Evolutionary conservation across 2,113 vertebrate species (phyloP), one percentile per base, ranked within the genome.

Genomic region (Oncorhynchus clarkii): DNA sequence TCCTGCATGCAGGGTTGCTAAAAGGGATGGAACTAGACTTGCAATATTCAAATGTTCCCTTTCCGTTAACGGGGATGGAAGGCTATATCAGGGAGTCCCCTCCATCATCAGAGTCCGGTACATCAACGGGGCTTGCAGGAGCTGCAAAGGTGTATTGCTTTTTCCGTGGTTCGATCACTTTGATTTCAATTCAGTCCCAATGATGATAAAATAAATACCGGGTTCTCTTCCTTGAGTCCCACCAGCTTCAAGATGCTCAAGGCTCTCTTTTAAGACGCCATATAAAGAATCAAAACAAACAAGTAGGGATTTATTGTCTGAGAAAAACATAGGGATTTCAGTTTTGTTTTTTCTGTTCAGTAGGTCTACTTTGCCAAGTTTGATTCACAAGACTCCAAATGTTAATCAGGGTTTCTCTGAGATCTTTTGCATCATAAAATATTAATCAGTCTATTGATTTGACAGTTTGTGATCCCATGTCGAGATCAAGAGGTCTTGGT

Each of bases 1-100:
- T 94, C 95, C 95, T 90, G 95, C 95, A 95, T 95, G 95, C 94
- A 94, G 93, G 94, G 92, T 92, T 81, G 86, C 82, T 88, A 75
- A 78, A 67, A 54, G 78, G 73, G 79, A 77, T 24, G 70, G 73
- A 68, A 78, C 77, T 88, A 92, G 85, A 92, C 88, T 90, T 91
- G 90, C 89, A 90, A 74, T 81, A 83, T 76, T 90, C 82, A 85
- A 87, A 85, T 60, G 83, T 86, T 74, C 82, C 84, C 74, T 79
- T 75, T 82, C 76, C 78, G 78, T 80, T 85, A 78, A 78, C 16
- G 48, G 66, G 20, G 34, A 65, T n/a, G 26, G 48, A 54, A 54
- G 51, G 51, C 51, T 5, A 73, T 60, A 69, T 60, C 39, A 62
- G 64, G 2, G 48, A 67, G 71, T 73, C 73, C 77, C 39, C 70